phyloP scores from a whole-genome alignment of 35 echinoderm and acorn worm genomes.

The Nesometra sesokonis region DNA sequence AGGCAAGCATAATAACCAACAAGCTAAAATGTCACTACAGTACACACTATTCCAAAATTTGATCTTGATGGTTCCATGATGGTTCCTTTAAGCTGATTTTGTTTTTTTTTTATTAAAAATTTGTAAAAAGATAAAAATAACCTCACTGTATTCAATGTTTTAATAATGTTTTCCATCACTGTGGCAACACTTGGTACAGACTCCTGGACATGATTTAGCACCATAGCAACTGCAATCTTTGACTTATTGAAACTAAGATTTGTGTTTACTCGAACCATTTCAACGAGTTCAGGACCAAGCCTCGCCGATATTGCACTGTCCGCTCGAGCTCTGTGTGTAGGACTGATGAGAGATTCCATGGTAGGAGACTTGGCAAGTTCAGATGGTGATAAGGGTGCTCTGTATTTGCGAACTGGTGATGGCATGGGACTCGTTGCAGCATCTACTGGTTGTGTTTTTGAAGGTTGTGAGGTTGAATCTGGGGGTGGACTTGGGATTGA shows the following conservation, averaged over 20 bases:
- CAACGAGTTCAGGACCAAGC: constrained; percentile 61
- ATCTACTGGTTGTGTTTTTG: not conserved
- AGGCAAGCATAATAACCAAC: too few species aligned
- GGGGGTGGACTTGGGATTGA: not conserved
- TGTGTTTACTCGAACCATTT: constrained; percentile 80
- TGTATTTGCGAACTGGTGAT: not conserved
- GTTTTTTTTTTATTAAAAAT: too few species aligned
- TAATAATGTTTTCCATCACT: constrained; percentile 54
- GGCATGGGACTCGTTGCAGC: not conserved
- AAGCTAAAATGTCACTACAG: too few species aligned
- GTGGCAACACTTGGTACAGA: constrained; percentile 49
- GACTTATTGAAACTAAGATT: constrained; percentile 80
- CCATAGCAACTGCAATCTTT: constrained; percentile 46
- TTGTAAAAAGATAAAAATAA: too few species aligned
- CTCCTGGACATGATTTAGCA: constrained; percentile 28
- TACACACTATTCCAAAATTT: too few species aligned
- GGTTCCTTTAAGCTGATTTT: too few species aligned
- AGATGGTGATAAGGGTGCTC: not conserved
- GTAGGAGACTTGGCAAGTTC: not conserved
- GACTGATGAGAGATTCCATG: not conserved
- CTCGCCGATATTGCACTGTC: constrained; percentile 28
- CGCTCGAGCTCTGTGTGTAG: not conserved
- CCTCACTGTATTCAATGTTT: constrained; percentile 9
- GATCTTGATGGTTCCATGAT: too few species aligned
- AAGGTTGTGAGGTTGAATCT: not conserved